Base-by-base conservation (phyloP, 2,113 vertebrate genomes). In the Megaleporinus macrocephalus region DNA sequence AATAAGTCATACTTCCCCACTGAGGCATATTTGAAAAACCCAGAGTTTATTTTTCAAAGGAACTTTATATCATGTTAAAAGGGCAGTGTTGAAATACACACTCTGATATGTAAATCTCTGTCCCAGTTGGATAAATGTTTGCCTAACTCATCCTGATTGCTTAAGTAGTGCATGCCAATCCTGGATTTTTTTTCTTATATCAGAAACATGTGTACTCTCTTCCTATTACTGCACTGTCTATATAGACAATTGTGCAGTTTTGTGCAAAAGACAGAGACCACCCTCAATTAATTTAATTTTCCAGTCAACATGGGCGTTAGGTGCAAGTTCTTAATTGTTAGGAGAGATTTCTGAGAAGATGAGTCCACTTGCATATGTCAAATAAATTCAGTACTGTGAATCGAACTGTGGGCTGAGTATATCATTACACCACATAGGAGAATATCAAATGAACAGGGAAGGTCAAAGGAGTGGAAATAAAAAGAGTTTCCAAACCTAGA, bases 51-150 rank as follows among this genome's bases (percentile, higher is more conserved):
- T 83, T 68, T 55, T 69, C 30, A 44, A 57, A 75, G 30, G 29
- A 75, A 81, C 49, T 44, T 5, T 78, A 30, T 29, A 69, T 80
- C 16, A 41, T 44, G 51, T 80, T 84, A 49, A 69, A 83, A 69
- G 49, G 51, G 63, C 22, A 47, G 53, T 73, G 63, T 65, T 79
- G 26, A 59, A 74, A 30, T 33, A 18, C 27, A 24, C 20, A 65
- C 59, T 66, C 26, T 49, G 55, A 72, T 55, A 70, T 70, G 13
- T 44, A 49, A 49, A 84, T 75, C 3, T 71, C 44, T 33, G 12
- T 55, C 57, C 72, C 69, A 14, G 20, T n/a, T 76, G 12, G 55
- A 72, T 59, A 76, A 75, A 71, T 76, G 18, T 63, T 79, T 76
- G 41, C 29, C 68, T 29, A 44, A 70, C 65, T 69, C 22, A 53